Percentiles rank a stretch among this genome's conserved stretches.
phyloP scores from a whole-genome alignment of 2,888 invertebrate species.

The Liopterus haemorrhoidalis region DNA sequence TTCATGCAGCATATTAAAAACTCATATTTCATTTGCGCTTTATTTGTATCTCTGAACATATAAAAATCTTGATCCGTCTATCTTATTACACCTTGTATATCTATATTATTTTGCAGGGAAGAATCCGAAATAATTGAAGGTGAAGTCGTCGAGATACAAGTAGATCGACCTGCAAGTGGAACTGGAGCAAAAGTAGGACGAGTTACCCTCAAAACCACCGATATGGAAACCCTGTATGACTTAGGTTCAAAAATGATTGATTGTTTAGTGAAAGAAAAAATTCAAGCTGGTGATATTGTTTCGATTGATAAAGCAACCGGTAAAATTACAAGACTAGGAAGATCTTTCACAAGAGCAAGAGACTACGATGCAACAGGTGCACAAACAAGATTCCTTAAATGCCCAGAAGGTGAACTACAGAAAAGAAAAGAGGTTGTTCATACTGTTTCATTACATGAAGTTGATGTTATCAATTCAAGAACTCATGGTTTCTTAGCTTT shows the following conservation, averaged over 20 bases:
- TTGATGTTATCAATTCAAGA: conserved; percentile 97
- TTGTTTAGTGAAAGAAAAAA: conserved; percentile 88
- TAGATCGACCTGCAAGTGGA: conserved; percentile 90
- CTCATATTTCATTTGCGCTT: no score
- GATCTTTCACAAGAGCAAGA: conserved; percentile 91
- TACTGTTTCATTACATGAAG: conserved; percentile 97
- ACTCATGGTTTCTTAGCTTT: conserved; percentile 96
- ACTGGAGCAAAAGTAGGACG: conserved; percentile 85
- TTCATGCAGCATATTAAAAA: no score
- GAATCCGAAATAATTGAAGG: conserved; percentile 99
- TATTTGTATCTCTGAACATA: no score
- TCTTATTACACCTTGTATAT: no score
- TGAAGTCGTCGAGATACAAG: conserved; percentile 95
- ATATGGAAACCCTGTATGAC: conserved; percentile 99
- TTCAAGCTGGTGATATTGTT: conserved; percentile 92
- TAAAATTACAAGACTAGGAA: conserved; percentile 60
- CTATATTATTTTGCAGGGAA: conserved; percentile 56
- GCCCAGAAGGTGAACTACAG: conserved; percentile 97
- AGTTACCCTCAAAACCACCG: conserved; percentile 94
- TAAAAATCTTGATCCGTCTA: no score
- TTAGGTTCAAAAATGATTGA: conserved; percentile 98
- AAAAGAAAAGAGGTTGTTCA: conserved; percentile 97
- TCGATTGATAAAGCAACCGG: conserved; percentile 99
- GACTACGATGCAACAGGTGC: conserved; percentile 95
- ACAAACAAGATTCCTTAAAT: conserved; percentile 77